A percentile compares a stretch with the other conserved stretches of the same genome.
Evolutionary conservation across 1,140 invertebrate genomes (phyloP).

Genomic region (Calephelis nemesis): DNA sequence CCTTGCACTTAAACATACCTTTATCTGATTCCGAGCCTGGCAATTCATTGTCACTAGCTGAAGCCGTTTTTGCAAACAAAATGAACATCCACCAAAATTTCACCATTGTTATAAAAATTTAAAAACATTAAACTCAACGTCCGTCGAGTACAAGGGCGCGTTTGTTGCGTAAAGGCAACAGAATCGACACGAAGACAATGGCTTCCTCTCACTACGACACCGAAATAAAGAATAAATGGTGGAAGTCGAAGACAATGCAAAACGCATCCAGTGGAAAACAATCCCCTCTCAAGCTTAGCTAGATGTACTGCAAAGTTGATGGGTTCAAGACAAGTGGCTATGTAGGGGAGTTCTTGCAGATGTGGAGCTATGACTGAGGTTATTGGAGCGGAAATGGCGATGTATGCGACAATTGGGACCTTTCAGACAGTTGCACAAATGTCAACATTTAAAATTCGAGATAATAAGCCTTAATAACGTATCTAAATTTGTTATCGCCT

Average conservation of each 20-base stretch:
- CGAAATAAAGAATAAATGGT: constrained; percentile 63
- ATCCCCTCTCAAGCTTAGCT: constrained; percentile 53
- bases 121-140: constrained; percentile 47
- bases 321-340: constrained; percentile 9
- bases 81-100: constrained; percentile 74
- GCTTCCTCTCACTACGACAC: constrained; percentile 59
- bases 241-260: constrained; percentile 59
- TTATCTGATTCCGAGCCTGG: constrained; percentile 53
- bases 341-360: constrained; percentile 21
- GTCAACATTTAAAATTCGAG: not conserved
- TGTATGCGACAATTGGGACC: constrained; percentile 28
- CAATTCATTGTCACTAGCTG: constrained; percentile 63
- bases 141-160: constrained; percentile 24
- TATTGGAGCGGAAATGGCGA: constrained; percentile 59
- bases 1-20: constrained; percentile 40
- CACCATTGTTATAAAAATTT: constrained; percentile 62
- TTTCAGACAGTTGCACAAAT: constrained; percentile 5
- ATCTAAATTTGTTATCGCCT: no score
- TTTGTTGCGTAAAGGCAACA: constrained; percentile 16
- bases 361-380: constrained; percentile 30
- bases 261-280: constrained; percentile 69
- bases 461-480: not conserved
- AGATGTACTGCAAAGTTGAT: not conserved
- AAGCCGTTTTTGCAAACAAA: constrained; percentile 65
- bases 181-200: constrained; percentile 49